Conservation (phyloP, 1,140 invertebrate species). For the Cryptotermes secundus region DNA sequence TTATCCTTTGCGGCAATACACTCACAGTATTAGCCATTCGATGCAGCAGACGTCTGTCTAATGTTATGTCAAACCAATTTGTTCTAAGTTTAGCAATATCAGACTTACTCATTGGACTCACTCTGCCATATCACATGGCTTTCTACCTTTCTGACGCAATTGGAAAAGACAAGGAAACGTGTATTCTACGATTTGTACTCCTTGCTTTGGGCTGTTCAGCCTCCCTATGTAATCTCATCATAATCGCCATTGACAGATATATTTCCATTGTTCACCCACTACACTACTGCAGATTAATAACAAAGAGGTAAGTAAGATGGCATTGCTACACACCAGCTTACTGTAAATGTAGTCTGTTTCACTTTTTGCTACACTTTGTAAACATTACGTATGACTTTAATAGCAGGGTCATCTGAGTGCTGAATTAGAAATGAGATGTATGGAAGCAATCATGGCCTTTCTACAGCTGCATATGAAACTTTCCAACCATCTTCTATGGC, state of each 20-base stretch:
- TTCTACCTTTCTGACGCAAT: constrained; percentile 64
- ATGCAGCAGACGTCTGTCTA: constrained; percentile 62
- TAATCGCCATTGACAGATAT: constrained; percentile 81
- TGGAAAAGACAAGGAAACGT: constrained; percentile 57
- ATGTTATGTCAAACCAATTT: constrained; percentile 68
- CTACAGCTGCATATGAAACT: too few relatives aligned
- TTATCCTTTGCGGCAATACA: constrained; percentile 68
- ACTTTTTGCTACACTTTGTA: too few relatives aligned
- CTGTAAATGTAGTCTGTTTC: too few relatives aligned
- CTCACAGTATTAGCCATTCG: constrained; percentile 69
- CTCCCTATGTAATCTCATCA: constrained; percentile 78
- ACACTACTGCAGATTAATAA: constrained; percentile 58
- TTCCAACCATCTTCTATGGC: too few relatives aligned
- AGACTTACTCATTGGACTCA: constrained; percentile 69
- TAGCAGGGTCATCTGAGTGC: too few relatives aligned
- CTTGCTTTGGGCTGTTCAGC: constrained; percentile 69
- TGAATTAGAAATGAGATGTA: too few relatives aligned
- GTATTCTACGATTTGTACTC: constrained; percentile 68
- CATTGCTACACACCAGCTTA: too few relatives aligned
- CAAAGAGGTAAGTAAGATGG: constrained; percentile 38
- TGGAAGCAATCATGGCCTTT: too few relatives aligned
- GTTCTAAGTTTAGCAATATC: constrained; percentile 71
- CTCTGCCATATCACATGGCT: constrained; percentile 69
- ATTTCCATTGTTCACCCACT: constrained; percentile 80
- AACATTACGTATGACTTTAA: too few relatives aligned